Conservation (phyloP, 2,888 invertebrate genomes). For the Chouioia cunea region DNA sequence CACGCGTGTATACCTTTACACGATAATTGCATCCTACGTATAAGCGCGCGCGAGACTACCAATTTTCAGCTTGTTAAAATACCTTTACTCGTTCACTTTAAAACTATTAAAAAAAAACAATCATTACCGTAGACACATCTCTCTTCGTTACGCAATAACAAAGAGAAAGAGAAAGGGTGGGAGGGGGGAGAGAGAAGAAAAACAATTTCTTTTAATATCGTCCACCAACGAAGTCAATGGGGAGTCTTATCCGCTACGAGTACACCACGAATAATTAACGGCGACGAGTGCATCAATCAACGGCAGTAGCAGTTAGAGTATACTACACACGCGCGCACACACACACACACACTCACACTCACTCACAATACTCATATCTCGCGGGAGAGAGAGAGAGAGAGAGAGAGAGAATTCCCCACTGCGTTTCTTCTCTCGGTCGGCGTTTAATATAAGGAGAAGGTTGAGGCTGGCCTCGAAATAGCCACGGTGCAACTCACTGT, state of each 20-base stretch:
- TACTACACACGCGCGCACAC: background rate
- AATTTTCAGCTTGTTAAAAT: no score
- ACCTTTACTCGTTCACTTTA: no score
- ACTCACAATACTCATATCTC: constrained; percentile 26
- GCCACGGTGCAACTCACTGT: constrained; percentile 62
- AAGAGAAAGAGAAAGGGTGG: background rate
- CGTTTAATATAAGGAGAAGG: constrained; percentile 49
- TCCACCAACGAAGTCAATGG: no score
- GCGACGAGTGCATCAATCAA: constrained; percentile 14
- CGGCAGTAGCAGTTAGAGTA: background rate
- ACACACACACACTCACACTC: background rate
- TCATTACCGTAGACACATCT: no score
- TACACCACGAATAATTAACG: constrained; percentile 25
- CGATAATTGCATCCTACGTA: no score
- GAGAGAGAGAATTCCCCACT: constrained; percentile 16
- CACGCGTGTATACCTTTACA: no score
- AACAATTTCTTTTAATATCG: no score
- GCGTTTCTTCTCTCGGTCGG: constrained; percentile 1
- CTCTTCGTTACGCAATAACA: no score
- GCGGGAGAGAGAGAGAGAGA: background rate
- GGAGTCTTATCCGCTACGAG: no score
- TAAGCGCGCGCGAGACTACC: no score
- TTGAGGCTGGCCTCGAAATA: constrained; percentile 58
- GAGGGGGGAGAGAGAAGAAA: background rate
- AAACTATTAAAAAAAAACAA: no score